Evolutionary conservation across 2,797 vertebrate species (phyloP).

Genomic region (Gymnocypris eckloni): DNA sequence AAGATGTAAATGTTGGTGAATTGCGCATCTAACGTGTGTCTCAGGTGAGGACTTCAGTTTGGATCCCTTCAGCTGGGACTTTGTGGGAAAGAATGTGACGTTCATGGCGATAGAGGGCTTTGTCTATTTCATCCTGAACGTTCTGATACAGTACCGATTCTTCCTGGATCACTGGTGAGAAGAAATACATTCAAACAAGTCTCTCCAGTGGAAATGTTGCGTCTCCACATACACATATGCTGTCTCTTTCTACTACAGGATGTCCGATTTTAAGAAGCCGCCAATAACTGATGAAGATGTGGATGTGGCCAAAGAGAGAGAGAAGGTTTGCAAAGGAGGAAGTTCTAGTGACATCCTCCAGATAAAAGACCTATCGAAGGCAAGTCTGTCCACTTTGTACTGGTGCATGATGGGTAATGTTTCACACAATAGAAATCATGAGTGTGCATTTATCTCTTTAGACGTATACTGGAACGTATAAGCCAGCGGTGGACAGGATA

Average conservation of each 20-base stretch:
- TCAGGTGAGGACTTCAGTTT: constrained; percentile 86
- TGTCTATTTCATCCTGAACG: constrained; percentile 85
- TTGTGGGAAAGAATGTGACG: constrained; percentile 88
- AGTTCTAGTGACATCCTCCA: constrained; percentile 85
- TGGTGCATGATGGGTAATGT: not conserved
- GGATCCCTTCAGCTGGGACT: constrained; percentile 90
- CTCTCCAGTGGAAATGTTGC: not conserved
- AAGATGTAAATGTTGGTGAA: not conserved
- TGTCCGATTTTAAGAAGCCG: constrained; percentile 70
- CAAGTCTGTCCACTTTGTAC: constrained; percentile 53
- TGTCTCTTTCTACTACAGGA: constrained; percentile 73
- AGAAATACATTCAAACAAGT: not conserved
- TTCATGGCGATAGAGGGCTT: constrained; percentile 89
- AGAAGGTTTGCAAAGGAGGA: constrained; percentile 79
- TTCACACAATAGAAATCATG: not conserved
- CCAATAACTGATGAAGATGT: constrained; percentile 82
- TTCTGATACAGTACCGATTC: constrained; percentile 85
- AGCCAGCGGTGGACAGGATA: constrained; percentile 89
- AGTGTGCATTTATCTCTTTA: constrained; percentile 61
- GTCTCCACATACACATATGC: not conserved
- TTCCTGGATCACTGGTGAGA: constrained; percentile 83
- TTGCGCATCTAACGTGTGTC: not conserved
- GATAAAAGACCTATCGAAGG: constrained; percentile 89
- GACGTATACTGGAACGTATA: constrained; percentile 82
- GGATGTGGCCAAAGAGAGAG: constrained; percentile 89